Conservation (phyloP, 2,113 vertebrate species). For the Morphnarchus princeps region DNA sequence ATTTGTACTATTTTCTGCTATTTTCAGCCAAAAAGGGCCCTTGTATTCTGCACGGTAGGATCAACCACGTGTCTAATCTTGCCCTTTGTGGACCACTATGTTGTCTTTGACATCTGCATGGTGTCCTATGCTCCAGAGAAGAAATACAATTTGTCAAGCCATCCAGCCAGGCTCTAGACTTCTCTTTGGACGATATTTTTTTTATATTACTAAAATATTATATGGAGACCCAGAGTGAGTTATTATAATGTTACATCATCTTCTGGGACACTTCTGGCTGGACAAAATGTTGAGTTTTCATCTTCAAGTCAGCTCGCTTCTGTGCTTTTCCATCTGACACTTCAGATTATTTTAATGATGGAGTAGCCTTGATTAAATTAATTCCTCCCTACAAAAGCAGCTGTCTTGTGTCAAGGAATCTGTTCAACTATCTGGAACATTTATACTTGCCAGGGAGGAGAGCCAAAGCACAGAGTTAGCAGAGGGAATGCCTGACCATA, state of each 20-base stretch:
- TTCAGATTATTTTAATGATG: slow-evolving; percentile 40
- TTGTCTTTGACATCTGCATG: neutral
- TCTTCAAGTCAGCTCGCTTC: neutral
- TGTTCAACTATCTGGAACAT: slow-evolving; percentile 22
- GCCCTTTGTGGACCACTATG: neutral
- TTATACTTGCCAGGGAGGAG: neutral
- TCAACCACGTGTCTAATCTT: accelerated
- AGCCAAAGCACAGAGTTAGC: neutral
- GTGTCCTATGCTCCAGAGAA: neutral
- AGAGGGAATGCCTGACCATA: neutral
- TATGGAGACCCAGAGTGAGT: neutral
- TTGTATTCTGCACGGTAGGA: too few relatives aligned
- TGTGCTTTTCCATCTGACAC: neutral
- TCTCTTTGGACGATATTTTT: neutral
- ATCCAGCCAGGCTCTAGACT: neutral
- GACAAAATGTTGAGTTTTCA: neutral
- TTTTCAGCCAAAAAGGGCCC: neutral
- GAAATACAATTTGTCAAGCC: neutral
- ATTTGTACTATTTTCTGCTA: neutral
- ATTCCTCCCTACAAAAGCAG: slow-evolving; percentile 24
- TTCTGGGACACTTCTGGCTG: neutral
- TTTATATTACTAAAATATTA: neutral
- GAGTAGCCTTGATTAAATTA: slow-evolving; percentile 30
- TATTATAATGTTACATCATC: neutral
- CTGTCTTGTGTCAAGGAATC: slow-evolving; percentile 34